These are phyloP conservation scores for Ennomos fuscantarius DNA, from an alignment of 2,888 invertebrate genomes.

Conservation along the genomic window DNA sequence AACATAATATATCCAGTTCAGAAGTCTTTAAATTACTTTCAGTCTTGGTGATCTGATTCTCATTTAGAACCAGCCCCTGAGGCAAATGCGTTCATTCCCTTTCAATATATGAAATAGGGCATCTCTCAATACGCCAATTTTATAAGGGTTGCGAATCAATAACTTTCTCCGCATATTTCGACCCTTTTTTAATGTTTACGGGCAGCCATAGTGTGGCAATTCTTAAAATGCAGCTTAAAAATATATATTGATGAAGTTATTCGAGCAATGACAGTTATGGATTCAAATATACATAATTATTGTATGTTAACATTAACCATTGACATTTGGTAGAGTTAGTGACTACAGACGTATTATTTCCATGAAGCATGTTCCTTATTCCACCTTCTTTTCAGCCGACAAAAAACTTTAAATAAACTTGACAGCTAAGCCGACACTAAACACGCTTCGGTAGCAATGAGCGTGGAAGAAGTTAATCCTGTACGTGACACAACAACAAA, in stretches of 20 bases:
- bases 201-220: constrained; percentile 43
- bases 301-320: too few species aligned
- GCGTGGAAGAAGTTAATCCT: constrained; percentile 28
- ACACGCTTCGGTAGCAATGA: constrained; percentile 28
- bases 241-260: background rate
- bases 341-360: background rate
- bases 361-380: constrained; percentile 6
- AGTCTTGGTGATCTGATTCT: constrained; percentile 59
- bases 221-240: constrained; percentile 50
- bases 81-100: constrained; percentile 61
- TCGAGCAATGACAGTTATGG: too few species aligned
- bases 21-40: constrained; percentile 51
- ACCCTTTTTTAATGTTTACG: constrained; percentile 62
- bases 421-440: constrained; percentile 34
- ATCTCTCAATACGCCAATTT: constrained; percentile 72
- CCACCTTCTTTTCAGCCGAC: constrained; percentile 1
- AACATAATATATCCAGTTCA: constrained; percentile 16
- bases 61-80: constrained; percentile 61
- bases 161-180: constrained; percentile 58
- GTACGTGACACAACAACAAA: constrained; percentile 33
- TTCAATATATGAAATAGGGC: constrained; percentile 72
- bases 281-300: too few species aligned
- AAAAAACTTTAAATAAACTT: constrained; percentile 30
- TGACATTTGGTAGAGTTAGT: background rate
- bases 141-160: constrained; percentile 81